These are phyloP conservation scores for Agrypnus murinus DNA, from an alignment of 2,888 invertebrate genomes.

Conservation along the genomic window DNA sequence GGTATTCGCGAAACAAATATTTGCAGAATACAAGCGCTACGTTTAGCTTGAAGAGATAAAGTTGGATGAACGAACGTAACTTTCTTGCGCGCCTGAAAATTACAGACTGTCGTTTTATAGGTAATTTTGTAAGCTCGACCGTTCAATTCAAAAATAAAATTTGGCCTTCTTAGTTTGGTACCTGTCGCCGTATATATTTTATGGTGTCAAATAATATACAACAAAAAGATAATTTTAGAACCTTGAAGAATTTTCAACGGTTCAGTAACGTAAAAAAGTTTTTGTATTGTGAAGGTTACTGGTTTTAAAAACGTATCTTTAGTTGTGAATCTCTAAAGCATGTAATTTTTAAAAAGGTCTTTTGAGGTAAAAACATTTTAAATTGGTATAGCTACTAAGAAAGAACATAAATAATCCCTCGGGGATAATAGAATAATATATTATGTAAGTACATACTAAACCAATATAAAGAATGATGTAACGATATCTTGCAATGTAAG, in stretches of 20 bases:
- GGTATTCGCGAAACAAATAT: slow-evolving; percentile 35
- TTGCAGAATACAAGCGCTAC: slow-evolving; percentile 33
- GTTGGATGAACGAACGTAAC: slow-evolving; percentile 20
- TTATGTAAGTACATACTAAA: slow-evolving; percentile 21
- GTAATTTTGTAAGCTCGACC: too few relatives aligned
- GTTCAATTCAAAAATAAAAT: slow-evolving; percentile 25
- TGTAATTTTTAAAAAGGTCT: not conserved
- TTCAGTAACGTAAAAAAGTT: slow-evolving; percentile 23
- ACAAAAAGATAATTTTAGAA: slow-evolving; percentile 36
- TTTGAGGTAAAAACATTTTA: too few relatives aligned
- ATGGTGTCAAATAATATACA: slow-evolving; percentile 42
- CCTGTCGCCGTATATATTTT: slow-evolving; percentile 45
- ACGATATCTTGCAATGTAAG: slow-evolving; percentile 39
- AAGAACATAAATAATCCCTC: too few relatives aligned
- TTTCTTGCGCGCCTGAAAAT: slow-evolving; percentile 18
- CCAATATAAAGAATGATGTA: slow-evolving; percentile 38
- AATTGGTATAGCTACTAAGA: too few relatives aligned
- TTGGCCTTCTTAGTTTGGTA: slow-evolving; percentile 23
- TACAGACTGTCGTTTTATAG: not conserved
- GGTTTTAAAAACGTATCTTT: not conserved
- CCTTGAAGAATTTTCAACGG: slow-evolving; percentile 30
- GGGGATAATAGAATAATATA: not conserved
- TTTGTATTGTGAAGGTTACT: slow-evolving; percentile 26
- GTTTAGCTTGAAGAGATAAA: slow-evolving; percentile 17
- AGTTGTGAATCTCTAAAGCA: not conserved